phyloP scores from a whole-genome alignment of 2,113 vertebrate genomes.

The Nothoprocta pentlandii region DNA sequence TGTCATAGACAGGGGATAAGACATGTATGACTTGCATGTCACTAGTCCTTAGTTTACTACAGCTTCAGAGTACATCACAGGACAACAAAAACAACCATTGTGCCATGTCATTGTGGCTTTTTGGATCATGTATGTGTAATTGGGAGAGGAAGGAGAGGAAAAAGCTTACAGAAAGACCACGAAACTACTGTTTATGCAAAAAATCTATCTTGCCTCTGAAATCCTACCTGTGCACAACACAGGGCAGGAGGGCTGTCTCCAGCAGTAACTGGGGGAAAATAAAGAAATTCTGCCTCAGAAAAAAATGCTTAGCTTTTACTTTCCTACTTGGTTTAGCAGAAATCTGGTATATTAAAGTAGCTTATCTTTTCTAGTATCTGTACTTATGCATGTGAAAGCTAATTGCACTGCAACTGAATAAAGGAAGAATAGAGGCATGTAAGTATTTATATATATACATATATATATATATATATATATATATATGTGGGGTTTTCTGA shows the following conservation, averaged over 20 bases:
- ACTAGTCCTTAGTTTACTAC: not conserved
- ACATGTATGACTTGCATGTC: not conserved
- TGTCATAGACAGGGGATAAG: not conserved
- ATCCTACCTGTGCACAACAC: not conserved
- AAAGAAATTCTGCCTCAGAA: not conserved
- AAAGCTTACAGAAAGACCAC: not conserved
- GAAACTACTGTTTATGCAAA: not conserved
- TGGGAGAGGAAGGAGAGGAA: not conserved
- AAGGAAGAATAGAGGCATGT: not conserved
- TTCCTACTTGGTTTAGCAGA: not conserved
- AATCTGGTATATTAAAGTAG: not conserved
- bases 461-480: not conserved
- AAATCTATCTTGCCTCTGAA: not conserved
- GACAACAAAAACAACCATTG: not conserved
- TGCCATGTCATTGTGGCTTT: not conserved
- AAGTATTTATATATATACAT: too few relatives aligned
- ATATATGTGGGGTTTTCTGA: not conserved
- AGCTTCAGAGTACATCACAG: not conserved
- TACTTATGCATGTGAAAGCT: not conserved
- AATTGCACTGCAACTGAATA: not conserved
- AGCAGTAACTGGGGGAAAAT: not conserved
- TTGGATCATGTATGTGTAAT: not conserved
- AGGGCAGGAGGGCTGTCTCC: not conserved
- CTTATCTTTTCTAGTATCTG: not conserved
- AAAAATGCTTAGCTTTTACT: not conserved